Evolutionary conservation across 2,113 vertebrate genomes (phyloP).

Genomic region (Stigmatopora argus): DNA sequence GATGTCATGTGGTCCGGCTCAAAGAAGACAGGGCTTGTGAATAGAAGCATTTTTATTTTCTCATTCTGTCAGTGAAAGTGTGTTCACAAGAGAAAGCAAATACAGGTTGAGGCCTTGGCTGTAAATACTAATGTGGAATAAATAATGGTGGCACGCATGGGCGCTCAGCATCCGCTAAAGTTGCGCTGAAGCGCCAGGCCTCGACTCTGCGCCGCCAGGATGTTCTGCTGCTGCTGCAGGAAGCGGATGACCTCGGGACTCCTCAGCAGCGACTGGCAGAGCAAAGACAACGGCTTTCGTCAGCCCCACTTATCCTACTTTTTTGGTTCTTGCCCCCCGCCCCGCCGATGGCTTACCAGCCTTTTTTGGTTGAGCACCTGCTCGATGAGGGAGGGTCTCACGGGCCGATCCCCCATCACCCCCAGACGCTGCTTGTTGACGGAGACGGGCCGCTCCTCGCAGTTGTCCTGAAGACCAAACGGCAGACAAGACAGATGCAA

Average conservation of each 20-base stretch:
- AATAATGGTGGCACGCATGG: background rate
- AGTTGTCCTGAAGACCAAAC: slow-evolving; percentile 71
- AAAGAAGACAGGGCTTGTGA: background rate
- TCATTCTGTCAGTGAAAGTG: background rate
- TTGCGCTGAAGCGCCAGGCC: slow-evolving; percentile 77
- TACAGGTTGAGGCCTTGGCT: background rate
- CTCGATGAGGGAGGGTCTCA: slow-evolving; percentile 90
- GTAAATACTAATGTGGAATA: background rate
- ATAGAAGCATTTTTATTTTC: background rate
- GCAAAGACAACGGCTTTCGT: no score
- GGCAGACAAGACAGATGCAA: background rate
- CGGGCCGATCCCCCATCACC: slow-evolving; percentile 85
- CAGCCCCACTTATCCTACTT: no score
- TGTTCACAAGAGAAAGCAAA: no score
- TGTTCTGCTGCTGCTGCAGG: slow-evolving; percentile 90
- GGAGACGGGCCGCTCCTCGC: slow-evolving; percentile 83
- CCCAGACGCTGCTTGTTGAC: slow-evolving; percentile 89
- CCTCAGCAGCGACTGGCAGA: slow-evolving; percentile 84
- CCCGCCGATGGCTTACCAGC: slow-evolving; percentile 72
- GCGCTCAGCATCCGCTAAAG: slow-evolving; percentile 72
- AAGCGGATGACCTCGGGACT: slow-evolving; percentile 97
- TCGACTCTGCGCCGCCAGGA: slow-evolving; percentile 82
- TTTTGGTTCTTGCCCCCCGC: background rate
- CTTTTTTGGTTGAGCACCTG: slow-evolving; percentile 98
- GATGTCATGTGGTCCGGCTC: no score